Conservation (phyloP, 2,113 vertebrate species). For the Sturnira hondurensis region DNA sequence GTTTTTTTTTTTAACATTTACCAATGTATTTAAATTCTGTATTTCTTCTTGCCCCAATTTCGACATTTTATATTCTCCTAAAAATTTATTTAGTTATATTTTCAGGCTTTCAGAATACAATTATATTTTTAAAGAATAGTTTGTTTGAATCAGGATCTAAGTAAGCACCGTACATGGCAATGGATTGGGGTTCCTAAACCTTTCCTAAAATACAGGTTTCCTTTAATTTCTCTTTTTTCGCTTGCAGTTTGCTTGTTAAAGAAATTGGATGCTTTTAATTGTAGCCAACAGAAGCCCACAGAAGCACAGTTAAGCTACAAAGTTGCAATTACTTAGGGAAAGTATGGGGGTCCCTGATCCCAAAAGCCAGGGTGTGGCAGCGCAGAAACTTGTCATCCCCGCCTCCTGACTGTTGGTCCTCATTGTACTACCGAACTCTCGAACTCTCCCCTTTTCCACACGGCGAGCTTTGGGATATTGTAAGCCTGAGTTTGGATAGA, state of each 20-base stretch:
- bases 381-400: accelerated
- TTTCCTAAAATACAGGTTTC: not conserved
- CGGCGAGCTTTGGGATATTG: not conserved
- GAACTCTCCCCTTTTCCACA: not conserved
- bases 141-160: not conserved
- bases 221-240: not conserved
- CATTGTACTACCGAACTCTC: not conserved
- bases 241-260: not conserved
- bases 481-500: not conserved
- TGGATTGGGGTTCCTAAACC: not conserved
- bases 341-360: not conserved
- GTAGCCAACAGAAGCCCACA: not conserved
- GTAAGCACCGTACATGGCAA: not conserved
- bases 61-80: not conserved
- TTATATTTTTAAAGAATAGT: not conserved
- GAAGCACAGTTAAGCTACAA: not conserved
- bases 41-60: not conserved
- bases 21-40: not conserved
- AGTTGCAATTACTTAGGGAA: not conserved
- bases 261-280: not conserved
- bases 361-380: not conserved
- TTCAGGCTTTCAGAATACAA: not conserved
- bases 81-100: not conserved
- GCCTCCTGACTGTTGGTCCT: not conserved
- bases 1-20: not conserved